Percentiles rank a stretch among this genome's conserved stretches.
Conservation (phyloP, 2,888 invertebrate genomes). For the Suillia variegata region DNA sequence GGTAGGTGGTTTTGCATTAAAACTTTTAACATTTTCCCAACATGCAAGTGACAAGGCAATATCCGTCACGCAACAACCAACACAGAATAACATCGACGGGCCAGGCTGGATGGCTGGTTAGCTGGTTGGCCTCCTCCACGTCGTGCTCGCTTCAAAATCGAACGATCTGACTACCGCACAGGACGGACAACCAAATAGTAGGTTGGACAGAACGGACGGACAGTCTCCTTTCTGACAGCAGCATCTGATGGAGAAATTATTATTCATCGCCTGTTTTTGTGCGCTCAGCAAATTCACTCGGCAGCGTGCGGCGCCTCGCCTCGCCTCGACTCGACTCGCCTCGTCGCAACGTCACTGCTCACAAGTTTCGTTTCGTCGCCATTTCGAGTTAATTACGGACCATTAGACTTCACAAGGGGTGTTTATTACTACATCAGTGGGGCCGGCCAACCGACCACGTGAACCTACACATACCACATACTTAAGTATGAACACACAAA, state of each 20-base stretch:
- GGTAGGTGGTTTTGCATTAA: slow-evolving; percentile 19
- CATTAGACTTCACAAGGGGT: slow-evolving; percentile 53
- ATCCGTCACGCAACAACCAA: slow-evolving; percentile 47
- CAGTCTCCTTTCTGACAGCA: neutral
- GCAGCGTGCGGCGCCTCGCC: neutral
- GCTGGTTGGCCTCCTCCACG: no score
- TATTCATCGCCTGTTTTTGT: slow-evolving; percentile 45
- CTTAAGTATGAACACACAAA: no score
- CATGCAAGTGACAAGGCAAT: slow-evolving; percentile 49
- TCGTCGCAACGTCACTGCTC: no score
- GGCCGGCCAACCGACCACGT: slow-evolving; percentile 22
- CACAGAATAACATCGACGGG: slow-evolving; percentile 12
- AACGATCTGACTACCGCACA: neutral
- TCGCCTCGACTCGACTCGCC: neutral
- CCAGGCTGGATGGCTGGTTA: no score
- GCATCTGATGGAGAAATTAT: slow-evolving; percentile 39
- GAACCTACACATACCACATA: no score
- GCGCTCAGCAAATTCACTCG: neutral
- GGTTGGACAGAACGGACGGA: neutral
- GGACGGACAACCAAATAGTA: no score
- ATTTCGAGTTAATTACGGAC: slow-evolving; percentile 52
- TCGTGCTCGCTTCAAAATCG: neutral
- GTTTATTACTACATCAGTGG: slow-evolving; percentile 53
- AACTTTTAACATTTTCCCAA: slow-evolving; percentile 19
- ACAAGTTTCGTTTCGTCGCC: no score